Evolutionary conservation across 35 echinoderm and acorn worm genomes (phyloP).

Genomic region (Chiridota heheva): DNA sequence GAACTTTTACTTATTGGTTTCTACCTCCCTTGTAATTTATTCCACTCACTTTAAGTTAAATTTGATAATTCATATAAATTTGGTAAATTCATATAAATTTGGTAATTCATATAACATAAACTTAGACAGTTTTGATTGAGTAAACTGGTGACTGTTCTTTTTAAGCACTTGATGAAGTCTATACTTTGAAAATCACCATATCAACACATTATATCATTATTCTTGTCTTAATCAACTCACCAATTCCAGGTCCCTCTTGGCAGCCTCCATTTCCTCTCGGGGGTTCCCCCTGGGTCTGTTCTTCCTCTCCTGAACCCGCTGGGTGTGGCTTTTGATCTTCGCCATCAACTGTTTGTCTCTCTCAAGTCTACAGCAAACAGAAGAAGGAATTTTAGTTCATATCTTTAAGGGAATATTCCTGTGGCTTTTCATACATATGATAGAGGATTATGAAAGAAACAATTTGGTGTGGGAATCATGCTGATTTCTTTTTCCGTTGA

Average conservation of each 20-base stretch:
- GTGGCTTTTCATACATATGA: too few relatives aligned
- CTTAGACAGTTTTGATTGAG: background rate
- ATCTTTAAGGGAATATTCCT: background rate
- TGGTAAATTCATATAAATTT: conserved; percentile 3
- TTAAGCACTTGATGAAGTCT: background rate
- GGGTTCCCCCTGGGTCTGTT: conserved; percentile 62
- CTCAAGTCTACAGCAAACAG: conserved; percentile 24
- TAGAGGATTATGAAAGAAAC: too few relatives aligned
- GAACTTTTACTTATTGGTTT: too few relatives aligned
- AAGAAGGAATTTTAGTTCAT: background rate
- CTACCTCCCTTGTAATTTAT: too few relatives aligned
- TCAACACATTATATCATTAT: background rate
- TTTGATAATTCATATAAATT: background rate
- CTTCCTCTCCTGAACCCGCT: conserved; percentile 66
- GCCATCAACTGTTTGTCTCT: conserved; percentile 64
- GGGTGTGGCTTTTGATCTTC: conserved; percentile 70
- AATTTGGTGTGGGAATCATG: too few relatives aligned
- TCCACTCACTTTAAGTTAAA: conserved; percentile 13
- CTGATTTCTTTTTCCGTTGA: too few relatives aligned
- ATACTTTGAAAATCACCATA: too few relatives aligned
- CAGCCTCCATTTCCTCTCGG: conserved; percentile 71
- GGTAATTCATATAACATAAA: background rate
- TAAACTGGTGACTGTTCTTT: background rate
- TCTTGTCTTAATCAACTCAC: conserved; percentile 10
- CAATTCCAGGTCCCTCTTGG: conserved; percentile 76